These are phyloP conservation scores for Drosophila tanythrix DNA, from an alignment of 2,888 invertebrate species.

Conservation along the genomic window DNA sequence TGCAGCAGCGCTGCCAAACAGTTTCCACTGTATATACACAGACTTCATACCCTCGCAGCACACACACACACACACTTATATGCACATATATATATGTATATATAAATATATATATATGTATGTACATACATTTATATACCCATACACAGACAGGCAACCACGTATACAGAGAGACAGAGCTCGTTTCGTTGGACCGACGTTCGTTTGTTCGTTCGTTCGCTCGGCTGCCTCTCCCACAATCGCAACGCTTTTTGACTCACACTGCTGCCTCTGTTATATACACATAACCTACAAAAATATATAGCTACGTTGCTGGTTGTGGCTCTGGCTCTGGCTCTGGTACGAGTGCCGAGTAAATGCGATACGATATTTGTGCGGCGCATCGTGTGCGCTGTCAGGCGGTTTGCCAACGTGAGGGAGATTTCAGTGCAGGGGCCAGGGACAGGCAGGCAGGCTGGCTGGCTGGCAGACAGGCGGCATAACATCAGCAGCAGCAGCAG, in stretches of 20 bases:
- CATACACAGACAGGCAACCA: conserved; percentile 27
- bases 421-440: conserved; percentile 31
- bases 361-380: conserved; percentile 76
- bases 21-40: conserved; percentile 58
- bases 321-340: conserved; percentile 52
- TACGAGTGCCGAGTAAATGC: conserved; percentile 67
- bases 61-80: conserved; percentile 31
- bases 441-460: conserved; percentile 55
- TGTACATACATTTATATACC: conserved; percentile 40
- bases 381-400: conserved; percentile 77
- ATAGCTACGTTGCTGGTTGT: conserved; percentile 56
- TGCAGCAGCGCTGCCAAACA: conserved; percentile 3
- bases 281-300: conserved; percentile 84
- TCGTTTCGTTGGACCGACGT: conserved; percentile 56
- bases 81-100: not conserved
- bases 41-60: conserved; percentile 59
- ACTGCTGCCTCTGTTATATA: conserved; percentile 79
- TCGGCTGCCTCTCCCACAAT: conserved; percentile 75
- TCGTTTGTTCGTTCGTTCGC: conserved; percentile 43
- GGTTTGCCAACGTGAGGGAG: conserved; percentile 56
- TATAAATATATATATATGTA: not conserved
- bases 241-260: conserved; percentile 72
- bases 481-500: conserved; percentile 55
- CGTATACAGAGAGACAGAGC: conserved; percentile 54
- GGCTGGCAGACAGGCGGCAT: conserved; percentile 79